phyloP scores from a whole-genome alignment of 2,113 vertebrate genomes.

The Xyliphius kryptos region DNA sequence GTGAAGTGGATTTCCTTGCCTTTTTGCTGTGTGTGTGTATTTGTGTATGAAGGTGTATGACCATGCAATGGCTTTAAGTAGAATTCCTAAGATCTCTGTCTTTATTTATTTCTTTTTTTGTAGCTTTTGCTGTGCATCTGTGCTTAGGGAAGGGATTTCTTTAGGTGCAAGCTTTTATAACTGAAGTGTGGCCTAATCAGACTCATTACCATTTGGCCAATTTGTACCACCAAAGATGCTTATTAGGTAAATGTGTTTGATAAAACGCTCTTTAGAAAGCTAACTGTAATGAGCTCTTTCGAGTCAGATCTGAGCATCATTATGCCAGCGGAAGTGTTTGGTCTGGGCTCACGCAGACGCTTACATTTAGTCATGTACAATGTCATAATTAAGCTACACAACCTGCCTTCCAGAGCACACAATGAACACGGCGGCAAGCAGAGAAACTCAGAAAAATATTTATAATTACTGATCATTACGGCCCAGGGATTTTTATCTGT shows the following conservation, averaged over 20 bases:
- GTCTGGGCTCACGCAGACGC: slow-evolving; percentile 79
- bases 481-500: slow-evolving; percentile 63
- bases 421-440: slow-evolving; percentile 56
- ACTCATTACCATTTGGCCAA: slow-evolving; percentile 99
- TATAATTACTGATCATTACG: slow-evolving; percentile 76
- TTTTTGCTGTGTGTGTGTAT: slow-evolving; percentile 45
- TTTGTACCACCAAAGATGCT: slow-evolving; percentile 98
- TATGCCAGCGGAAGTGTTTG: slow-evolving; percentile 85
- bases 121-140: slow-evolving; percentile 40
- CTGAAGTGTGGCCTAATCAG: slow-evolving; percentile 99
- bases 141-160: slow-evolving; percentile 45
- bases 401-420: slow-evolving; percentile 72
- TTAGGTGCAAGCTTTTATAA: slow-evolving; percentile 78
- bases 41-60: slow-evolving; percentile 6
- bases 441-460: slow-evolving; percentile 63
- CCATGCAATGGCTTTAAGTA: slow-evolving; percentile 53
- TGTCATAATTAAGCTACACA: slow-evolving; percentile 94
- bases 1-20: slow-evolving; percentile 68
- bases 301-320: slow-evolving; percentile 92
- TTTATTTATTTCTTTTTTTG: too few relatives aligned
- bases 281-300: slow-evolving; percentile 99
- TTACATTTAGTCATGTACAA: slow-evolving; percentile 82
- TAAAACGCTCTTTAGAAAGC: slow-evolving; percentile 98
- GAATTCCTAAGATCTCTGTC: slow-evolving; percentile 60
- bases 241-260: slow-evolving; percentile 99